phyloP scores from a whole-genome alignment of 2,888 invertebrate genomes.

The Heteromurus nitidus region DNA sequence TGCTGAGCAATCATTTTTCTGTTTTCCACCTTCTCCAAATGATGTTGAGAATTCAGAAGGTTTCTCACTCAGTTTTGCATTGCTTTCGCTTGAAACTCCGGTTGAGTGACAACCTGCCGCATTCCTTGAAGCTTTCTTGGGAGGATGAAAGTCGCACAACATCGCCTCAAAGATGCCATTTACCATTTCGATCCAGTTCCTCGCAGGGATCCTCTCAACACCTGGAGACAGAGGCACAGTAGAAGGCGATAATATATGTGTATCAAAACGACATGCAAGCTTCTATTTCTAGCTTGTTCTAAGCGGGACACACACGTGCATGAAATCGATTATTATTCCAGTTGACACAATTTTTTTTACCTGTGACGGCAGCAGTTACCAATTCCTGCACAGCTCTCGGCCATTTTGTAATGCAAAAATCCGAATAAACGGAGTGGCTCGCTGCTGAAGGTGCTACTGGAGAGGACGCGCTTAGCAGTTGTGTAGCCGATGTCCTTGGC shows the following conservation, averaged over 20 bases:
- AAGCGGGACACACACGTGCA: too few relatives aligned
- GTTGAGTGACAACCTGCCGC: neutral
- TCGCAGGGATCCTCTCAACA: slow-evolving; percentile 70
- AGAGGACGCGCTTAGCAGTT: slow-evolving; percentile 5
- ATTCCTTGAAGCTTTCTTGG: slow-evolving; percentile 38
- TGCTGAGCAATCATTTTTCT: slow-evolving; percentile 38
- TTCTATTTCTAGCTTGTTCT: neutral
- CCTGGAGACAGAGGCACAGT: too few relatives aligned
- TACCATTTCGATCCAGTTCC: slow-evolving; percentile 72
- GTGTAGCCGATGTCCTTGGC: slow-evolving; percentile 36
- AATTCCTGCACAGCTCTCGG: slow-evolving; percentile 70
- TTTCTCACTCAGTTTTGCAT: slow-evolving; percentile 15
- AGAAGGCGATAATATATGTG: too few relatives aligned
- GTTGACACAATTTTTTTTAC: slow-evolving; percentile 46
- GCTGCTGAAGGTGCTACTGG: slow-evolving; percentile 10
- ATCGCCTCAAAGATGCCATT: slow-evolving; percentile 70
- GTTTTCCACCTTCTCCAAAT: slow-evolving; percentile 1
- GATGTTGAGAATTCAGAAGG: slow-evolving; percentile 13
- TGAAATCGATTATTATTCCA: too few relatives aligned
- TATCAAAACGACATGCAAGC: too few relatives aligned
- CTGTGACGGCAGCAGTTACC: slow-evolving; percentile 70
- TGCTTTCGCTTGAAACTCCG: slow-evolving; percentile 19
- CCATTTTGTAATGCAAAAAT: slow-evolving; percentile 71
- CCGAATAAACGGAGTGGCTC: slow-evolving; percentile 61
- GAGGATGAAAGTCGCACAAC: slow-evolving; percentile 53